phyloP scores from a whole-genome alignment of 2,113 vertebrate genomes.

The Jacana jacana region DNA sequence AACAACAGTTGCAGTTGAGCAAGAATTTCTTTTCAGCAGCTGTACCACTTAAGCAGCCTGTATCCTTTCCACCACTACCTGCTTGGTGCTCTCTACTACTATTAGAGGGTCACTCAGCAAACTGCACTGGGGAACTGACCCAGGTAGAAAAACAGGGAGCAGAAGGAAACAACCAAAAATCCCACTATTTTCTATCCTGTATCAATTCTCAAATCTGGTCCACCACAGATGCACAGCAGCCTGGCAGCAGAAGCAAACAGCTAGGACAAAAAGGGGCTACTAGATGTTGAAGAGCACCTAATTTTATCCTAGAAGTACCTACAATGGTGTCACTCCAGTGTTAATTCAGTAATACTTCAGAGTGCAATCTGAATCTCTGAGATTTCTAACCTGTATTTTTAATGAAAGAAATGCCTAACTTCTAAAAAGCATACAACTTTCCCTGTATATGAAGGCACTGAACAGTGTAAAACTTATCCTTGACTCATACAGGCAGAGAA shows the following conservation, averaged over 20 bases:
- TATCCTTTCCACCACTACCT: neutral
- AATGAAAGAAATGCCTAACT: neutral
- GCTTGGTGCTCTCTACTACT: neutral
- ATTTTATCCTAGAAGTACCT: neutral
- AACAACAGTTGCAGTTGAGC: neutral
- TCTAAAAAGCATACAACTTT: neutral
- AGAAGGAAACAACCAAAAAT: neutral
- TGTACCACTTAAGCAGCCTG: neutral
- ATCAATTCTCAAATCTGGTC: neutral
- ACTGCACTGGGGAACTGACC: neutral
- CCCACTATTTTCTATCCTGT: neutral
- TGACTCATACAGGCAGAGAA: neutral
- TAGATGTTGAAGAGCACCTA: neutral
- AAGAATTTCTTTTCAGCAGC: neutral
- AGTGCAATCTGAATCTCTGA: neutral
- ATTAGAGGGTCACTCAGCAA: neutral
- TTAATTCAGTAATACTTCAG: neutral
- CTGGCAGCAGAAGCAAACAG: neutral
- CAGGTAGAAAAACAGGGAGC: neutral
- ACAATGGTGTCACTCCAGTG: neutral
- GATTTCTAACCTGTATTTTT: neutral
- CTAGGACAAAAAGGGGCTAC: neutral
- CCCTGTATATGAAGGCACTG: neutral
- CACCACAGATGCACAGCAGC: neutral
- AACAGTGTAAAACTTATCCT: neutral